A percentile compares a stretch with the other conserved stretches of the same genome.
These are phyloP conservation scores for Circaetus gallicus DNA, from an alignment of 2,113 vertebrate genomes.

Conservation along the genomic window DNA sequence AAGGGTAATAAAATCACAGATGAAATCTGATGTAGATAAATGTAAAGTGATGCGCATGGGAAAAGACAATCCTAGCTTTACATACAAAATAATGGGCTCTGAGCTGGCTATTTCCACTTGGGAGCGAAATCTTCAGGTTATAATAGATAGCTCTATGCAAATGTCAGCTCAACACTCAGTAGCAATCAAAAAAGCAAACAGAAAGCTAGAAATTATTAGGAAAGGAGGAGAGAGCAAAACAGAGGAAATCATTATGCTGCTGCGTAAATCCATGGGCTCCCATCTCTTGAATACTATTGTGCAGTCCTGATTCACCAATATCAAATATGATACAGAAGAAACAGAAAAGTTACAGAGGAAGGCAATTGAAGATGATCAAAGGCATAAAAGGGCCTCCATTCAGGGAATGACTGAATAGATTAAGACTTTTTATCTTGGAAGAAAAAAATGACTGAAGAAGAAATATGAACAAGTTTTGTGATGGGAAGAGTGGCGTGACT, in stretches of 20 bases:
- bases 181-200: constrained; percentile 39
- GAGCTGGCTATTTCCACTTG: constrained; percentile 1
- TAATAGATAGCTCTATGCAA: constrained; percentile 41
- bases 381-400: constrained; percentile 29
- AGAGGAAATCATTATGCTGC: neutral
- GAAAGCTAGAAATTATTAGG: constrained; percentile 24
- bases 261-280: neutral
- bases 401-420: constrained; percentile 19
- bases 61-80: constrained; percentile 34
- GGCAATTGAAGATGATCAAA: constrained; percentile 52
- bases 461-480: neutral
- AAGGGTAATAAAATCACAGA: constrained; percentile 40
- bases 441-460: neutral
- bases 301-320: constrained; percentile 20
- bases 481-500: neutral
- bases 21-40: constrained; percentile 52
- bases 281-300: neutral
- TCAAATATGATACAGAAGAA: constrained; percentile 22
- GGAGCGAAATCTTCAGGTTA: neutral
- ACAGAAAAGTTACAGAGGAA: constrained; percentile 31
- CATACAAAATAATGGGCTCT: constrained; percentile 34
- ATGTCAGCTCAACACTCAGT: neutral
- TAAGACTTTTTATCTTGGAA: constrained; percentile 25
- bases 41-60: constrained; percentile 5
- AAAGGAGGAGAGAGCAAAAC: constrained; percentile 3